A percentile compares a stretch with the other conserved stretches of the same genome.
phyloP scores from a whole-genome alignment of 1,140 invertebrate species.

The Helicoverpa armigera region DNA sequence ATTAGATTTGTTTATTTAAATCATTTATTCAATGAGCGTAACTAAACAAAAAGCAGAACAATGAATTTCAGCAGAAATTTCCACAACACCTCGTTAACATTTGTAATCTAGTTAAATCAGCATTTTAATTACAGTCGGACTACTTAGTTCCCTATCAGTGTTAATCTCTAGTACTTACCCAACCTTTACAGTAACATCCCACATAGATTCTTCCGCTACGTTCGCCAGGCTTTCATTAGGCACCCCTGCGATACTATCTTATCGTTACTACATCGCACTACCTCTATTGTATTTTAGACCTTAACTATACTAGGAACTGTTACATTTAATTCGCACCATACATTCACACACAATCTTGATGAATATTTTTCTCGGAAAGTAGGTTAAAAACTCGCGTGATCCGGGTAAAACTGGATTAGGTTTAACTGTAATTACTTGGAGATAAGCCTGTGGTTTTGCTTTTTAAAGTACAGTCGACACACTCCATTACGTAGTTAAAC shows the following conservation, averaged over 20 bases:
- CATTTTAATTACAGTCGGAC: constrained; percentile 28
- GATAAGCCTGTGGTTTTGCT: background rate
- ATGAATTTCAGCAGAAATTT: background rate
- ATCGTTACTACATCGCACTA: constrained; percentile 11
- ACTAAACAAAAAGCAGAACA: too few relatives aligned
- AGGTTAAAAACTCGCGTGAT: background rate
- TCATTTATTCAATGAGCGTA: too few relatives aligned
- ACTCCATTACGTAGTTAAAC: background rate
- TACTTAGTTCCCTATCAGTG: constrained; percentile 18
- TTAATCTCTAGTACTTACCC: background rate
- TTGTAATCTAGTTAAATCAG: constrained; percentile 21
- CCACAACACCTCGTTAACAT: constrained; percentile 22
- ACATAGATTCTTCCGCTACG: constrained; percentile 24
- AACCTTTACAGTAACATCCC: constrained; percentile 6
- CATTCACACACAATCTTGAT: constrained; percentile 18
- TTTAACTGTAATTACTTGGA: background rate
- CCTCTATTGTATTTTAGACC: constrained; percentile 1
- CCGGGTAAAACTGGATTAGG: background rate
- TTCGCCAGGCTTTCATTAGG: constrained; percentile 22
- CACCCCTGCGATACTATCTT: constrained; percentile 16
- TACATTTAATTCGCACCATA: constrained; percentile 11
- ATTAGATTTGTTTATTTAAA: too few relatives aligned
- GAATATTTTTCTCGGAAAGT: constrained; percentile 6
- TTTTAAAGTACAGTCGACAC: background rate
- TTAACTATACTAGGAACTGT: background rate